Conservation (phyloP, 2,113 vertebrate species). For the Zosterops hypoxanthus region DNA sequence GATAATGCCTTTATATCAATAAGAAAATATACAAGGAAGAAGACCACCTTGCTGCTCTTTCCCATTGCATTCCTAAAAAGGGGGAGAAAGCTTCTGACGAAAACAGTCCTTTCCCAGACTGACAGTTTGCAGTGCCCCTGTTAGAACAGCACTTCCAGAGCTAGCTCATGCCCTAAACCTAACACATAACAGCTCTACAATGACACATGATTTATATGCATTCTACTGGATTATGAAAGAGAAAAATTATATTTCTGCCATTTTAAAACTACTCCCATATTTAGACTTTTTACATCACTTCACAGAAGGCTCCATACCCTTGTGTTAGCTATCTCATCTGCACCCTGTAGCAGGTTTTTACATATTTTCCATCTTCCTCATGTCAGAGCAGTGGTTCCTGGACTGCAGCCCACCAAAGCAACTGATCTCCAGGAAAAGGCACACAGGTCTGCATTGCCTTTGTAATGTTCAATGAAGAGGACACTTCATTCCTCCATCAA, state of each 20-base stretch:
- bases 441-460: background rate
- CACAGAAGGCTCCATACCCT: background rate
- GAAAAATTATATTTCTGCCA: background rate
- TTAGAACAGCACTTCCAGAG: background rate
- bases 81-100: background rate
- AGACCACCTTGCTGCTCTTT: background rate
- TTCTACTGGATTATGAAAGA: background rate
- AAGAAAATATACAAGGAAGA: background rate
- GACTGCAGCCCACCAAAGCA: background rate
- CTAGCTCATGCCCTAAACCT: background rate
- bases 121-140: background rate
- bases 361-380: background rate
- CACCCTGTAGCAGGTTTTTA: background rate
- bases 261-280: background rate
- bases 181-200: background rate
- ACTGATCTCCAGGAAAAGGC: background rate
- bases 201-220: background rate
- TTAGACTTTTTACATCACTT: background rate
- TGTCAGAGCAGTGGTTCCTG: background rate
- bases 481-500: background rate
- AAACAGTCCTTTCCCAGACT: background rate
- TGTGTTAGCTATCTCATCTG: background rate
- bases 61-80: background rate
- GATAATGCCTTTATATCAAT: background rate
- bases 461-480: background rate